phyloP scores from a whole-genome alignment of 2,113 vertebrate genomes.

The Barnardius zonarius region DNA sequence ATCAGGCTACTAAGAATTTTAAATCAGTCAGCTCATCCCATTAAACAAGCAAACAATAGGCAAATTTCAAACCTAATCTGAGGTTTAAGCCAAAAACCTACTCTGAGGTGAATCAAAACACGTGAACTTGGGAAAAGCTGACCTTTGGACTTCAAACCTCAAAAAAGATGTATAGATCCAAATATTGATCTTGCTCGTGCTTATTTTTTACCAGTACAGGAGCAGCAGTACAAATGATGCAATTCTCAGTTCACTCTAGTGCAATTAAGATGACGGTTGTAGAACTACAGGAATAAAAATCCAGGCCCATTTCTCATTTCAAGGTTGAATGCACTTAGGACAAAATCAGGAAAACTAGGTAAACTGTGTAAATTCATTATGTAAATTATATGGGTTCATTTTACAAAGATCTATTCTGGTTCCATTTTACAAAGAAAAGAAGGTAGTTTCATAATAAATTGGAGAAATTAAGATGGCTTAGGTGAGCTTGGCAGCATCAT shows the following conservation, averaged over 20 bases:
- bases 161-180: neutral
- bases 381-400: neutral
- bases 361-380: neutral
- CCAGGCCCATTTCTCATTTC: neutral
- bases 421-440: neutral
- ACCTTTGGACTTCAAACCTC: neutral
- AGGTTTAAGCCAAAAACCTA: neutral
- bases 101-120: neutral
- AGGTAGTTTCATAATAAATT: neutral
- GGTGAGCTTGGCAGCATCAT: neutral
- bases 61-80: neutral
- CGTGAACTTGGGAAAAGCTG: neutral
- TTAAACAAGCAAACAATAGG: neutral
- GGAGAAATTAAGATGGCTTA: neutral
- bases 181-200: neutral
- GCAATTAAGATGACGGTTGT: neutral
- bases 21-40: neutral
- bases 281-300: neutral
- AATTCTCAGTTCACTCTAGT: neutral
- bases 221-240: neutral
- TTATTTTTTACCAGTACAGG: neutral
- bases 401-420: neutral
- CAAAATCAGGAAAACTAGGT: neutral
- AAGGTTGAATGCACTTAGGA: neutral
- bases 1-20: neutral